Conservation (phyloP, 37 sponge, comb jelly and placozoan species). For the Dysidea cf. avara region DNA sequence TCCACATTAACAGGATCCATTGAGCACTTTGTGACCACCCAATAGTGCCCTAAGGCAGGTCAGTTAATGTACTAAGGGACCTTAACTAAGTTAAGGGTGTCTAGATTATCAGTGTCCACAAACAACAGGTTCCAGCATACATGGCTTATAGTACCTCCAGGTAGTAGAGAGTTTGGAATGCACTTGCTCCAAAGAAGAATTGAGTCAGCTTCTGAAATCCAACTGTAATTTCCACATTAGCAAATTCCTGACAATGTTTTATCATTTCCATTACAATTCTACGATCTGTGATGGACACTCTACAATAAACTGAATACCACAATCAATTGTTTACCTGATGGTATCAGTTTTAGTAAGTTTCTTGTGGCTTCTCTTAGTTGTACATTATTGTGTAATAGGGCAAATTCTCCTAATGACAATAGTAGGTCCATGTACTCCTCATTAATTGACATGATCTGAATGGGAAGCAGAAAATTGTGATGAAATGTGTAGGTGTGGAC, state of each 20-base stretch:
- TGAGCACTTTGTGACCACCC: too few relatives aligned
- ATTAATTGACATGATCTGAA: slow-evolving; percentile 60
- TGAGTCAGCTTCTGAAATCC: slow-evolving; percentile 10
- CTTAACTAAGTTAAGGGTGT: neutral
- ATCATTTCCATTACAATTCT: slow-evolving; percentile 31
- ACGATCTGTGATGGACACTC: neutral
- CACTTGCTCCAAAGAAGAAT: slow-evolving; percentile 30
- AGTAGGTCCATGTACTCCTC: slow-evolving; percentile 48
- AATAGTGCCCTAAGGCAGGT: too few relatives aligned
- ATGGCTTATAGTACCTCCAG: slow-evolving; percentile 56
- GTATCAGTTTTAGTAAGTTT: slow-evolving; percentile 66
- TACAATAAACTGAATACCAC: neutral
- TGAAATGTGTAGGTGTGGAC: neutral
- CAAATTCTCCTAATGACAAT: slow-evolving; percentile 75
- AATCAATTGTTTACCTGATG: slow-evolving; percentile 50
- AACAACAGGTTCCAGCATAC: neutral
- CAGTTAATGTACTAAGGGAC: too few relatives aligned
- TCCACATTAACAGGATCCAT: too few relatives aligned
- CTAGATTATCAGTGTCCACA: neutral
- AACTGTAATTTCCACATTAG: slow-evolving; percentile 18
- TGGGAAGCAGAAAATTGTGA: neutral
- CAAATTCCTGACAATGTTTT: slow-evolving; percentile 42
- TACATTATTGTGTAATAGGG: slow-evolving; percentile 31
- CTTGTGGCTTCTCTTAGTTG: slow-evolving; percentile 67
- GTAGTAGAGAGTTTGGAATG: slow-evolving; percentile 52